Evolutionary conservation across 2,797 vertebrate genomes (phyloP).

Genomic region (Darevskia nairensis): DNA sequence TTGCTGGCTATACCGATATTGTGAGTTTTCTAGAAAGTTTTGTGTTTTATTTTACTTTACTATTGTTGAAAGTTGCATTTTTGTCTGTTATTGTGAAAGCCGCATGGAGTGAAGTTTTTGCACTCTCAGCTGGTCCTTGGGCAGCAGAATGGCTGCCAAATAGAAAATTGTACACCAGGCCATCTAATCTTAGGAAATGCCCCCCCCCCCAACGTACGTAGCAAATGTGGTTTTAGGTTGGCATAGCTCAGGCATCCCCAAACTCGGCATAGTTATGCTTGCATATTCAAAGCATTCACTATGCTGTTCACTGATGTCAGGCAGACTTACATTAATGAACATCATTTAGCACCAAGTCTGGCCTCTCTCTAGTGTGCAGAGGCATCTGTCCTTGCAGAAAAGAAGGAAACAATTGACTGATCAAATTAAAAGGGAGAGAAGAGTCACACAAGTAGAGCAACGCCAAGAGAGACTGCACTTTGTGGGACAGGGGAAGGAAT

Average conservation of each 20-base stretch:
- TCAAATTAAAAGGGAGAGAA: neutral
- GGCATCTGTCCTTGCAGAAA: neutral
- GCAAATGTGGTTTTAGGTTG: neutral
- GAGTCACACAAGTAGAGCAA: neutral
- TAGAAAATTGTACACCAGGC: neutral
- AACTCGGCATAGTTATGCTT: neutral
- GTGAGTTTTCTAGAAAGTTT: too few species aligned
- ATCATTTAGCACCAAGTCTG: conserved; percentile 19
- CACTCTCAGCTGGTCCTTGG: neutral
- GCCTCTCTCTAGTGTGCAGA: neutral
- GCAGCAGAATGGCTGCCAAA: neutral
- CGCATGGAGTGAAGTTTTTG: too few species aligned
- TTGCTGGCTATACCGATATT: too few species aligned
- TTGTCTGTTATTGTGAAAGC: neutral
- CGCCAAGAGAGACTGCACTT: neutral
- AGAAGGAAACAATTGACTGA: neutral
- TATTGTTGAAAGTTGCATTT: neutral
- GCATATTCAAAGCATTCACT: neutral
- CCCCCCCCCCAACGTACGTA: neutral
- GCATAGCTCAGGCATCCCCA: too few species aligned
- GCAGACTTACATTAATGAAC: conserved; percentile 30
- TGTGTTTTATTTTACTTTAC: too few species aligned
- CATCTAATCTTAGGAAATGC: neutral
- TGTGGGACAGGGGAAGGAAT: neutral
- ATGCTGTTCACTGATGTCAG: conserved; percentile 16